These are phyloP conservation scores for Podarcis cretensis DNA, from an alignment of 2,113 vertebrate species.

Conservation along the genomic window DNA sequence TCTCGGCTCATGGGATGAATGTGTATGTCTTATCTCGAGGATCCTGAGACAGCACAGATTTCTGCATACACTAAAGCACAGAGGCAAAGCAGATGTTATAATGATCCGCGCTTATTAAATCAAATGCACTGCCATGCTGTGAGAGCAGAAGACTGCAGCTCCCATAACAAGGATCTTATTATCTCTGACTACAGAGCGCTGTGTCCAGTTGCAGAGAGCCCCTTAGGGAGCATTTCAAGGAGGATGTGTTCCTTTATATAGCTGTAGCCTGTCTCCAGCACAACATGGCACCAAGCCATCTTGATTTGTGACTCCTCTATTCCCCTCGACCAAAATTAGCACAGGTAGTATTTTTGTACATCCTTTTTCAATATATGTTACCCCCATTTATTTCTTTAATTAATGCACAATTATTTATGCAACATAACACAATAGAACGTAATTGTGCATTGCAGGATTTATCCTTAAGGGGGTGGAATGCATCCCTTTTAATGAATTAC, in stretches of 20 bases:
- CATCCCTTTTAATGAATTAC: background rate
- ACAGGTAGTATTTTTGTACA: background rate
- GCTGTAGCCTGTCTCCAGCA: background rate
- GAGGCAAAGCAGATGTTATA: slow-evolving; percentile 13
- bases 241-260: background rate
- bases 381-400: background rate
- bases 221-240: too few species aligned
- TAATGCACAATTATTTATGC: background rate
- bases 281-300: background rate
- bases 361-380: background rate
- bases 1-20: background rate
- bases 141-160: background rate
- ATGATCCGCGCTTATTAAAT: slow-evolving; percentile 10
- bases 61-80: background rate
- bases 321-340: background rate
- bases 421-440: background rate
- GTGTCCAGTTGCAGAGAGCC: background rate
- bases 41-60: background rate
- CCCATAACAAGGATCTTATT: background rate
- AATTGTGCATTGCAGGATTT: too few species aligned
- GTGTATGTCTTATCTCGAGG: background rate
- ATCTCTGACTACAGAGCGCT: background rate
- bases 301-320: background rate
- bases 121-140: background rate
- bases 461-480: too few species aligned